A percentile compares a stretch with the other conserved stretches of the same genome.
Evolutionary conservation across 2,888 invertebrate species (phyloP).

Genomic region (Pterostichus madidus): DNA sequence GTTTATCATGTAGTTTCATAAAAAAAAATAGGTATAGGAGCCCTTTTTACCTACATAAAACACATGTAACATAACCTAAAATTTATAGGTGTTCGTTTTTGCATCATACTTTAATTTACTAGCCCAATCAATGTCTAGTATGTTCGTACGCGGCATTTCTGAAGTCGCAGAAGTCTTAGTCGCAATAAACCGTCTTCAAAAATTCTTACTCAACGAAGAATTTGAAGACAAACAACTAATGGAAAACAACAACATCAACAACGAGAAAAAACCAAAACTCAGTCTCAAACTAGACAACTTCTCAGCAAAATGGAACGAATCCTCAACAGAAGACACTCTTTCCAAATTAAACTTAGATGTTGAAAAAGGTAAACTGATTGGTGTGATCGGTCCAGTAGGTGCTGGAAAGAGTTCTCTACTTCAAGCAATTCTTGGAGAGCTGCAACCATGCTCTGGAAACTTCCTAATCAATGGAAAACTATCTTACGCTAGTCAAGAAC

Average conservation of each 20-base stretch:
- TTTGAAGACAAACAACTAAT: constrained; percentile 70
- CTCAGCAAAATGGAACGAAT: constrained; percentile 74
- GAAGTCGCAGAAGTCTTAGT: constrained; percentile 77
- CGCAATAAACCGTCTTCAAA: constrained; percentile 76
- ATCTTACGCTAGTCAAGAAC: constrained; percentile 90
- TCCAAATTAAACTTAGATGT: constrained; percentile 73
- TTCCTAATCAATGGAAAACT: constrained; percentile 82
- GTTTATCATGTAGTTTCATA: too few relatives aligned
- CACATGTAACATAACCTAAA: neutral
- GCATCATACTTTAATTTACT: constrained; percentile 80
- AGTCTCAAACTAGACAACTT: constrained; percentile 71
- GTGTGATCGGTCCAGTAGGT: constrained; percentile 81
- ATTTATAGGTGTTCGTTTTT: constrained; percentile 78
- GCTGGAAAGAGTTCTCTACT: constrained; percentile 84
- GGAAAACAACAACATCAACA: constrained; percentile 70
- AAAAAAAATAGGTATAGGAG: too few relatives aligned
- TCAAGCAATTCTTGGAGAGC: constrained; percentile 85
- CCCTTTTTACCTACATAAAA: too few relatives aligned
- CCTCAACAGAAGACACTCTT: constrained; percentile 73
- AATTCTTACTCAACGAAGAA: constrained; percentile 75
- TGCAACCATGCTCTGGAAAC: constrained; percentile 80
- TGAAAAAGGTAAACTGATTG: constrained; percentile 76
- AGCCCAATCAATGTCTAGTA: constrained; percentile 80
- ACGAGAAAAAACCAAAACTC: constrained; percentile 69
- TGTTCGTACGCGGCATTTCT: constrained; percentile 79